A percentile compares a stretch with the other conserved stretches of the same genome.
These are phyloP conservation scores for Isaurus tuberculatus DNA, from an alignment of 92 coral and sea anemone species.

Conservation along the genomic window DNA sequence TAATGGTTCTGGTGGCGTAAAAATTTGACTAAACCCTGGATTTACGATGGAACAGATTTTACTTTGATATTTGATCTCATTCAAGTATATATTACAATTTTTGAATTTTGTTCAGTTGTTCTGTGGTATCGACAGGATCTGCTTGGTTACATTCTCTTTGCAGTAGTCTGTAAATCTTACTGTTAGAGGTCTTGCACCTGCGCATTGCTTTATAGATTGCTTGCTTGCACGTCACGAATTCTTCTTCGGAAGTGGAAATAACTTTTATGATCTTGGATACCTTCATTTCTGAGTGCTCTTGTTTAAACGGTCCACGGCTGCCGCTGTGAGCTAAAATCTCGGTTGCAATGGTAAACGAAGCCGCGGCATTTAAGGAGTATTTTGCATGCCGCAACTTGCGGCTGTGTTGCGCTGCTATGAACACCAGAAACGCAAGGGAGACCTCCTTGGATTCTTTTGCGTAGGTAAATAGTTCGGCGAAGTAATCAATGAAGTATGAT, in stretches of 20 bases:
- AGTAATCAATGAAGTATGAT: not conserved
- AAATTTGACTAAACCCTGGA: too few species aligned
- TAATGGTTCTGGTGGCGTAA: too few species aligned
- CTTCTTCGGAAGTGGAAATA: not conserved
- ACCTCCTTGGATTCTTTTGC: not conserved
- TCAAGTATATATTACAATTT: not conserved
- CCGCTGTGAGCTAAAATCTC: not conserved
- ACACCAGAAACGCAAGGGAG: not conserved
- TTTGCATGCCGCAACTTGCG: not conserved
- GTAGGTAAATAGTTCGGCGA: not conserved
- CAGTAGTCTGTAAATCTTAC: not conserved
- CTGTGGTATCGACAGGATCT: not conserved
- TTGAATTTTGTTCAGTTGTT: not conserved
- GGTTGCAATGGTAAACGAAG: not conserved
- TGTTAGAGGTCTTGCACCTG: not conserved
- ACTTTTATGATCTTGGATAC: not conserved
- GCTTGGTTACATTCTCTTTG: not conserved
- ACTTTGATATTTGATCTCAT: too few species aligned
- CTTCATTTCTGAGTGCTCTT: not conserved
- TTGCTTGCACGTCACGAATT: not conserved
- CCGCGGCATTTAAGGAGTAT: not conserved
- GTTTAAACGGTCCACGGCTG: not conserved
- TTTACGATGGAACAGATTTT: too few species aligned
- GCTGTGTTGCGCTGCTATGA: conserved; percentile 24
- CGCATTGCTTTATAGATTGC: not conserved